phyloP scores from a whole-genome alignment of 2,113 vertebrate species.

The Odontophorus gujanensis region DNA sequence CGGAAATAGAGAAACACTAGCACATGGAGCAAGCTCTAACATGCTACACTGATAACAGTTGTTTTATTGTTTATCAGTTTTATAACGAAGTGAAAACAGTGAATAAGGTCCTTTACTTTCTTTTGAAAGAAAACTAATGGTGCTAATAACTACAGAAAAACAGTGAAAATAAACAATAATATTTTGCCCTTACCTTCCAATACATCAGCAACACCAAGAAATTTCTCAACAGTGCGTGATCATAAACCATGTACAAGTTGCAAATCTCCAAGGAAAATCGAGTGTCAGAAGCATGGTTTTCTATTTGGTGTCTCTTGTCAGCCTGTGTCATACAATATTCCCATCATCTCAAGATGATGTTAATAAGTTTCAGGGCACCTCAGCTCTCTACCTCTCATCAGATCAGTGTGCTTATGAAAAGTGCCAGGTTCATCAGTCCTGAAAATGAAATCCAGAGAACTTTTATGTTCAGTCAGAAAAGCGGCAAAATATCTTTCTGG shows the following conservation, averaged over 20 bases:
- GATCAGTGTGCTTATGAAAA: not conserved
- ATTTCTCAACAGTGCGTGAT: not conserved
- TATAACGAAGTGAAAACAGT: not conserved
- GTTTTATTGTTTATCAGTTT: not conserved
- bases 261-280: slow-evolving; percentile 45
- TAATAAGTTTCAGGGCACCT: not conserved
- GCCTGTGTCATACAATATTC: slow-evolving; percentile 14
- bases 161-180: not conserved
- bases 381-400: not conserved
- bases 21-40: not conserved
- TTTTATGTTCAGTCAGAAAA: not conserved
- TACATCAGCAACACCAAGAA: not conserved
- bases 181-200: not conserved
- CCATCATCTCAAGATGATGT: not conserved
- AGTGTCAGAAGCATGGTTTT: not conserved
- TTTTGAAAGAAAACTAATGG: not conserved
- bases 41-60: not conserved
- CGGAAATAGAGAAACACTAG: not conserved
- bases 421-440: not conserved
- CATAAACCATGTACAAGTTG: not conserved
- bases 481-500: not conserved
- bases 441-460: slow-evolving; percentile 21
- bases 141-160: not conserved
- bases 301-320: slow-evolving; percentile 40
- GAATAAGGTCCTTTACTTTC: not conserved